Evolutionary conservation across 2,797 vertebrate species (phyloP).

Genomic region (Syngnathus rostellatus): DNA sequence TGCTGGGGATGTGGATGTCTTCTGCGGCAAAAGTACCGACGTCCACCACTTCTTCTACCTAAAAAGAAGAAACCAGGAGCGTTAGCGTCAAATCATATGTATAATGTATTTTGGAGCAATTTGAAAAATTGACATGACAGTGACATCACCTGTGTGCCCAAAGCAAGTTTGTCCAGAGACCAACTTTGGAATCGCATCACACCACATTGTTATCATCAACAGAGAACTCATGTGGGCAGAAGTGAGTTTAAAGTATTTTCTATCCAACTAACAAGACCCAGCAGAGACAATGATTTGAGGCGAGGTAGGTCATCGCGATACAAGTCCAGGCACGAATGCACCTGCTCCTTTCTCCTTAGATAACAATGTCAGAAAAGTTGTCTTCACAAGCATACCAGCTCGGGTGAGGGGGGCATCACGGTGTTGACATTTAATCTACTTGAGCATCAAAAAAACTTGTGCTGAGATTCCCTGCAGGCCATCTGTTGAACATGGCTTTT

Average conservation of each 20-base stretch:
- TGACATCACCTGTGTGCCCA: background rate
- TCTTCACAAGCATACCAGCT: no score
- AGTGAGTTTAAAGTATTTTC: background rate
- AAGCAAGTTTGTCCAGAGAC: background rate
- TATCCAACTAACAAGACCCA: constrained; percentile 1
- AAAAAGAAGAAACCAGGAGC: constrained; percentile 13
- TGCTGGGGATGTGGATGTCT: constrained; percentile 93
- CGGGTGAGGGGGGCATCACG: no score
- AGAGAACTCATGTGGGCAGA: background rate
- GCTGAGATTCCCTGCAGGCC: background rate
- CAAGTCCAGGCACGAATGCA: background rate
- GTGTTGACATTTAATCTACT: background rate
- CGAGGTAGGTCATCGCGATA: background rate
- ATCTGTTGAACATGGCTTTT: background rate
- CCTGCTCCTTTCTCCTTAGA: background rate
- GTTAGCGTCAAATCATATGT: no score
- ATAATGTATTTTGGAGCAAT: no score
- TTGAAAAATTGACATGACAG: no score
- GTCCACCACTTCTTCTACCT: constrained; percentile 98
- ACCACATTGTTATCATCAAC: background rate
- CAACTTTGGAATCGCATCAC: background rate
- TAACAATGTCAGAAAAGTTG: background rate
- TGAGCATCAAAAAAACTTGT: background rate
- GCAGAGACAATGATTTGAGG: background rate
- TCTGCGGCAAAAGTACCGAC: constrained; percentile 85